Evolutionary conservation across 1,140 invertebrate genomes (phyloP), one percentile per base, ranked within the genome.

Genomic region (Trichogramma pretiosum): DNA sequence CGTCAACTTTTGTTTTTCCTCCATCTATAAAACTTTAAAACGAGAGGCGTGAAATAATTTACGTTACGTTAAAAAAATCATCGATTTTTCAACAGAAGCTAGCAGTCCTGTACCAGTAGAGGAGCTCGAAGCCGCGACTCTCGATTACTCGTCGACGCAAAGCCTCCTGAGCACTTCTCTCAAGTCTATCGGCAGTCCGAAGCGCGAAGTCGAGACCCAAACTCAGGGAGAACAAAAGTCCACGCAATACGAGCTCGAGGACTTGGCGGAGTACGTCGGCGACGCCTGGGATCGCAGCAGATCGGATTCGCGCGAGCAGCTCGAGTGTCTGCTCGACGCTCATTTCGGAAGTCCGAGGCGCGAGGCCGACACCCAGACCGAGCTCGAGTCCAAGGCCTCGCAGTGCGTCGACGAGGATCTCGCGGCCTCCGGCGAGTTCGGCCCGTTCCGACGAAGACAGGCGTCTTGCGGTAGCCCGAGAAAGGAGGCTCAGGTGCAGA

Each of bases 151-250:
- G 21, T 48, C 46, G 23, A 36, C 2, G 1, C 35, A 44, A 3
- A 48, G 46, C 9, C 34, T 48, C 8, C 46, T 32, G 2, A 52
- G 50, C 16, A 22, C 16, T 4, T 42, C 50, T 11, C 16, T 36
- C 49, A 33, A 34, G 39, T 34, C 42, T 1, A 50, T 36, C 18
- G 50, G 47, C 2, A 68, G 64, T 18, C 65, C 63, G 0, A 52
- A 50, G 5, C 59, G 48, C 10, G 65, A 67, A 30, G 65, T 63
- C 4, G 43, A 67, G 18, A 69, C 66, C 1, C 66, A 69, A 22
- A 69, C 66, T 0, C 64, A 67, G 16, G 66, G 63, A 0, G 66
- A 69, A 46, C 56, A 60, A 38, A 69, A 69, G 21, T 58, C 58
- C 7, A 62, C 65, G 2, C 67, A 69, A 48, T 69, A 65, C 19